Conservation (phyloP, 2,797 vertebrate genomes). For the Salarias fasciatus region DNA sequence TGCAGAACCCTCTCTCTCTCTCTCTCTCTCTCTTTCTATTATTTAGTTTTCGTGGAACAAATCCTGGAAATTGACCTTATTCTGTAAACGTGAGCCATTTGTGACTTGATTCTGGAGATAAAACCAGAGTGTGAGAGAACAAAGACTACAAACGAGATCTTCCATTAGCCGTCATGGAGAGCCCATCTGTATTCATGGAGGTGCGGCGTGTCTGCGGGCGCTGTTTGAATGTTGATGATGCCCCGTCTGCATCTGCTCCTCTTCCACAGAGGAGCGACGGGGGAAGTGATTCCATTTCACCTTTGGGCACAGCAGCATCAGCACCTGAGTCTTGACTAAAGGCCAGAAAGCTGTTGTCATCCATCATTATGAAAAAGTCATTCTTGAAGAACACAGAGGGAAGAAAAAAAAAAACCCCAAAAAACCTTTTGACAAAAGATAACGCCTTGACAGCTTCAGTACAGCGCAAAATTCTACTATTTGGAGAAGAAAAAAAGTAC, state of each 20-base stretch:
- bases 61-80: constrained; percentile 46
- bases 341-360: constrained; percentile 49
- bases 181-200: constrained; percentile 70
- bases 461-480: constrained; percentile 13
- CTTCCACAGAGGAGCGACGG: constrained; percentile 18
- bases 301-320: constrained; percentile 57
- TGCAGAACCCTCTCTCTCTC: neutral
- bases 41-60: constrained; percentile 17
- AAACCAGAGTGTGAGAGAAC: constrained; percentile 30
- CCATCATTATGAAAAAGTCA: constrained; percentile 44
- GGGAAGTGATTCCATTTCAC: constrained; percentile 57
- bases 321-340: constrained; percentile 45
- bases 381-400: constrained; percentile 10
- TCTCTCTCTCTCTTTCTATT: neutral
- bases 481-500: constrained; percentile 1
- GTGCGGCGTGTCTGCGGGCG: constrained; percentile 32
- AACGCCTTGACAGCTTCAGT: constrained; percentile 27
- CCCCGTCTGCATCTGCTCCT: constrained; percentile 58
- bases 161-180: constrained; percentile 54
- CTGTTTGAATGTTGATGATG: constrained; percentile 63
- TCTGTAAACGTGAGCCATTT: constrained; percentile 30
- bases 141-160: constrained; percentile 49
- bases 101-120: constrained; percentile 54
- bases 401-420: neutral
- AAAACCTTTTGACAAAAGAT: constrained; percentile 1